Evolutionary conservation across 2,797 vertebrate genomes (phyloP), one percentile per base, ranked within the genome.

Genomic region (Loris lydekkerianus): DNA sequence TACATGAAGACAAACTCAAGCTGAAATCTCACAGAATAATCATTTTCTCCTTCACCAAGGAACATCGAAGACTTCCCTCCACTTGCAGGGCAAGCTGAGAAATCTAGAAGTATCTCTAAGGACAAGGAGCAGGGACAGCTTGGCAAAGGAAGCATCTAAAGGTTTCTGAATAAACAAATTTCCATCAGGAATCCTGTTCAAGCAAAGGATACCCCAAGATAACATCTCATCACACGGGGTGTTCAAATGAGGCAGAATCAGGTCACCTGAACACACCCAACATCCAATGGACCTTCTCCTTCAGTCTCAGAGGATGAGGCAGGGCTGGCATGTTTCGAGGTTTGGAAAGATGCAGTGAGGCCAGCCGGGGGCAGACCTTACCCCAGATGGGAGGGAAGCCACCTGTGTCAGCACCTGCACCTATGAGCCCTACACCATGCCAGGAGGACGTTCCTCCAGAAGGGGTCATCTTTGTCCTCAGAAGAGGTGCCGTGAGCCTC

Each of bases 151-250:
- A 97, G 83, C 0, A 40, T 92, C 93, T 93, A 60, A 97, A 86
- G 97, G 94, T 96, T 97, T 97, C 96, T 93, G 94, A 91, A 46
- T 87, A 96, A 98, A 97, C 72, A 17, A 84, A 95, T 96, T 98
- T 95, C 96, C 97, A 91, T 34, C 72, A 58, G 93, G 83, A 97
- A 78, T 81, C 81, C 91, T 77, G 83, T 72, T 49, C 72, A 95
- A 95, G 93, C 69, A 89, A 43, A 29, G 63, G 86, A 72, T 3
- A 49, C 25, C 93, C 94, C 96, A 83, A 84, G 86, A 93, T 0
- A 0, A 89, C 5, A 40, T 93, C 80, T 88, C 60, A 80, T 3
- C 53, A 40, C 34, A 31, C 73, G 91, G 94, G 7, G 5, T 63
- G 53, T 85, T 77, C 80, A 88, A 78, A 63, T 0, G 2, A 69